phyloP scores from a whole-genome alignment of 2,888 invertebrate genomes.

The Archaeoteleia sp. region DNA sequence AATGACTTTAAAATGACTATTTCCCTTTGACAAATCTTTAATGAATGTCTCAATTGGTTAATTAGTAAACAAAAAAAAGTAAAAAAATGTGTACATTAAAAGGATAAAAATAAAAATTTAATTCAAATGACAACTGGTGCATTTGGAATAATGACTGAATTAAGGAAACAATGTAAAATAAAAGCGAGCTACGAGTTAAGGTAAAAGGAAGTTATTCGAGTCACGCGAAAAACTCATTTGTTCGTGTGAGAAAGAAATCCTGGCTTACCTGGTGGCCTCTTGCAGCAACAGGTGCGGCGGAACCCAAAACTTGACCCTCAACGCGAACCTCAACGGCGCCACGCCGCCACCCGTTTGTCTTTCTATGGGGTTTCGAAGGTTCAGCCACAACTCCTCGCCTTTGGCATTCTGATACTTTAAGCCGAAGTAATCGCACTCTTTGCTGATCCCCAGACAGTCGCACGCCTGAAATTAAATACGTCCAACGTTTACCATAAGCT shows the following conservation, averaged over 20 bases:
- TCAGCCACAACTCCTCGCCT: constrained; percentile 90
- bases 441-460: constrained; percentile 86
- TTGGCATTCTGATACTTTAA: constrained; percentile 82
- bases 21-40: no score
- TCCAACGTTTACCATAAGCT: no score
- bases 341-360: constrained; percentile 83
- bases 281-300: constrained; percentile 90
- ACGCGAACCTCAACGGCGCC: constrained; percentile 80
- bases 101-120: no score
- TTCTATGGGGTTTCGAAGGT: constrained; percentile 88
- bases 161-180: no score
- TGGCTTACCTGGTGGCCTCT: constrained; percentile 84
- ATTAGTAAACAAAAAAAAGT: no score
- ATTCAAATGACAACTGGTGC: no score
- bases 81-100: no score
- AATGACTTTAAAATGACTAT: no score
- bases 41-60: no score
- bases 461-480: constrained; percentile 85
- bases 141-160: no score
- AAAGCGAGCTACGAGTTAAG: no score
- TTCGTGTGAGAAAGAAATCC: constrained; percentile 1
- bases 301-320: constrained; percentile 93
- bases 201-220: constrained; percentile 20
- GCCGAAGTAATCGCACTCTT: constrained; percentile 92
- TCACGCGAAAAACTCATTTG: constrained; percentile 10